Percentiles rank a stretch among this genome's conserved stretches.
Conservation (phyloP, 2,888 invertebrate species). For the Cyclophora albipunctata region DNA sequence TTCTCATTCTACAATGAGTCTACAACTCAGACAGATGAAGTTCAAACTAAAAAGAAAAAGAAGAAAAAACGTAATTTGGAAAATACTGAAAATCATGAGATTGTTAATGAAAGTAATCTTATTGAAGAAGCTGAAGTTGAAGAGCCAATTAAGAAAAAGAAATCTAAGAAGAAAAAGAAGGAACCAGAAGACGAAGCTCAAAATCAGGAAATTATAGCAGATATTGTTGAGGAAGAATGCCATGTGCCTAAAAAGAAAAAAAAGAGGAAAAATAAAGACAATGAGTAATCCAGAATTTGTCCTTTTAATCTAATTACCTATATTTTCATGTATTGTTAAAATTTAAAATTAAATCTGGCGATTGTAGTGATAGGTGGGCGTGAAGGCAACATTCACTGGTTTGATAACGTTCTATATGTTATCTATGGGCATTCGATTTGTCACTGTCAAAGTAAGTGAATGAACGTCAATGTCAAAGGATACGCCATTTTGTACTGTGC, state of each 20-base stretch:
- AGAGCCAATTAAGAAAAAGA: constrained; percentile 18
- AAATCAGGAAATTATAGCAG: constrained; percentile 1
- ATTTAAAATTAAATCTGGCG: no score
- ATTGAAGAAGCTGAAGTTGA: constrained; percentile 11
- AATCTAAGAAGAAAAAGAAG: constrained; percentile 18
- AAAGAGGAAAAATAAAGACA: constrained; percentile 45
- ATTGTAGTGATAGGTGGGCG: no score
- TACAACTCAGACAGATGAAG: constrained; percentile 9
- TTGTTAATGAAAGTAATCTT: constrained; percentile 2
- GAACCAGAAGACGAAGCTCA: constrained; percentile 13
- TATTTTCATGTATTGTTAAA: no score
- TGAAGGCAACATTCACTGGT: no score
- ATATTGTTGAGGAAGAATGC: constrained; percentile 22
- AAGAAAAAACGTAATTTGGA: constrained; percentile 34
- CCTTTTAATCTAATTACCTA: no score
- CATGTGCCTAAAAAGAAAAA: constrained; percentile 52
- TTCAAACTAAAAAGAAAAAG: constrained; percentile 25
- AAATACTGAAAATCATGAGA: background rate
- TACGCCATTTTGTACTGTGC: no score
- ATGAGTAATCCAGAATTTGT: constrained; percentile 11
- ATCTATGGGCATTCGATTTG: background rate
- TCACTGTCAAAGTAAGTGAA: background rate
- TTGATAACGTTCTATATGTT: no score
- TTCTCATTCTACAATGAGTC: constrained; percentile 23
- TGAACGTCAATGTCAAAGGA: background rate